These are phyloP conservation scores for Sphinx pinastri DNA, from an alignment of 2,888 invertebrate species.

Conservation along the genomic window DNA sequence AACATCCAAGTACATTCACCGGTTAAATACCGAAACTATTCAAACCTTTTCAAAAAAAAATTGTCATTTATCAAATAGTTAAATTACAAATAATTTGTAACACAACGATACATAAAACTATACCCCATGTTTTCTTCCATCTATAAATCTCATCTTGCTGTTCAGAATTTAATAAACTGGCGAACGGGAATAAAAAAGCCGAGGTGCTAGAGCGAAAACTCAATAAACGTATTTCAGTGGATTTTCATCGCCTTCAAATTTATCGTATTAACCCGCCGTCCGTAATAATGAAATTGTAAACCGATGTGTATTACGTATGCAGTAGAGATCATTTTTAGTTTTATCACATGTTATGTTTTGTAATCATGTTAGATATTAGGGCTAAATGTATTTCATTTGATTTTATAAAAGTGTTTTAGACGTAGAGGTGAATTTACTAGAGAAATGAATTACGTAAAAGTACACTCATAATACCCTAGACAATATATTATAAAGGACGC, in stretches of 20 bases:
- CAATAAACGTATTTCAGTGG: conserved; percentile 18
- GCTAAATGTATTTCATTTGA: too few relatives aligned
- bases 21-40: too few relatives aligned
- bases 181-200: background rate
- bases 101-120: background rate
- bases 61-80: too few relatives aligned
- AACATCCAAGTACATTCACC: too few relatives aligned
- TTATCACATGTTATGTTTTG: too few relatives aligned
- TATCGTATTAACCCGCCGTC: background rate
- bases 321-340: background rate
- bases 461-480: too few relatives aligned
- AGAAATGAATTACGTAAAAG: too few relatives aligned
- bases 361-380: too few relatives aligned
- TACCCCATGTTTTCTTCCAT: background rate
- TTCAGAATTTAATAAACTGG: conserved; percentile 16
- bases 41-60: too few relatives aligned
- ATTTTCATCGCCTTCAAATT: conserved; percentile 1
- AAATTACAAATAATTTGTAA: background rate
- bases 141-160: background rate
- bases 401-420: too few relatives aligned
- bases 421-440: too few relatives aligned
- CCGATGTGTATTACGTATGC: background rate
- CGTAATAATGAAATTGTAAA: background rate
- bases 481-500: too few relatives aligned
- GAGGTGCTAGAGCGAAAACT: conserved; percentile 9